Evolutionary conservation across 2,797 vertebrate genomes (phyloP), one percentile per base, ranked within the genome.

Genomic region (Sphenodon punctatus): DNA sequence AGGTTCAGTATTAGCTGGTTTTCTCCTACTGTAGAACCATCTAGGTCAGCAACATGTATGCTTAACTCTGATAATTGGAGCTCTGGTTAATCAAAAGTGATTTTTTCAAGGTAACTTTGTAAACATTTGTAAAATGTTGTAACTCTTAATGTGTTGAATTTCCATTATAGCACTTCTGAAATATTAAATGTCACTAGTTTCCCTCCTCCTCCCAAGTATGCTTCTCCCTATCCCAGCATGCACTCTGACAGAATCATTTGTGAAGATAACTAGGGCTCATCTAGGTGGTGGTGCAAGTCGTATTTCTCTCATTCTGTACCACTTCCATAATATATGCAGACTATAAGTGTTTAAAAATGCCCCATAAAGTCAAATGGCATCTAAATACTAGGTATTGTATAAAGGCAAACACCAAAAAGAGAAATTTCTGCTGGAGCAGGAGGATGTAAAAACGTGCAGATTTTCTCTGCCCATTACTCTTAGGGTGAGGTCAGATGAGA

Each of bases 271-370:
- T 89, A 78, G 70, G 88, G 85, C 61, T 66, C 84, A 36, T 36
- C 6, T 34, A 34, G 70, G 27, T 81, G 43, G 76, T 0, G 1
- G 27, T 4, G 66, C 70, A 59, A 10, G 4, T 85, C 19, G 82
- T 82, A 65, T 66, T 32, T 76, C 68, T 45, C 84, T 56, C 48
- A 8, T 10, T 16, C 36, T 32, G 32, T 32, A 11, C 10, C 12
- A 7, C 48, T 88, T 36, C 34, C 56, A 59, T 86, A 84, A 51
- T 84, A 80, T 74, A 64, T 53, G 15, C 69, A 42, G 14, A 80
- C 84, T 88, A 79, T 84, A 42, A 84, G 71, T 90, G 27, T 87
- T 82, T n/a, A n/a, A n/a, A 55, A 83, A 72, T 77, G 80, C 71
- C 72, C 8, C 56, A 34, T 56, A 32, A 12, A 22, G 19, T 14